Evolutionary conservation across 2,113 vertebrate genomes (phyloP).

Genomic region (Lophotis ruficrista): DNA sequence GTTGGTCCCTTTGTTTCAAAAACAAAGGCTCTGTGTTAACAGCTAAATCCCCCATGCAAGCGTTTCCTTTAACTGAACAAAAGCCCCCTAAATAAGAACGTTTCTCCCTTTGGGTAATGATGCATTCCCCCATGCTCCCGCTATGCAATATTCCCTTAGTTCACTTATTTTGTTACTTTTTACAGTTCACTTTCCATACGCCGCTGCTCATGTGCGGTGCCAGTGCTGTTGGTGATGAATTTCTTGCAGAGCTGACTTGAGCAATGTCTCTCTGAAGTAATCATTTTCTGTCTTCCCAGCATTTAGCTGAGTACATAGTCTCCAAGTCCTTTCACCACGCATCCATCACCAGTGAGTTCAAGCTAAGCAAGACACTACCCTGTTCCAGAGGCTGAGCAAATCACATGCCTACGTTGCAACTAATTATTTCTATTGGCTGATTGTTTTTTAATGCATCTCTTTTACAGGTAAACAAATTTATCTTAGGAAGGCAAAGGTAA

Average conservation of each 20-base stretch:
- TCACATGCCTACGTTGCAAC: neutral
- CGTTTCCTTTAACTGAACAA: neutral
- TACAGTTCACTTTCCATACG: slow-evolving; percentile 60
- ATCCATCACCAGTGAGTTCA: slow-evolving; percentile 29
- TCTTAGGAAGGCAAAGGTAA: slow-evolving; percentile 39
- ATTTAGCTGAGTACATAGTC: slow-evolving; percentile 43
- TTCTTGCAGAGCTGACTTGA: slow-evolving; percentile 68
- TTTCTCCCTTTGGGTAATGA: slow-evolving; percentile 47
- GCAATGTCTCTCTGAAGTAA: slow-evolving; percentile 48
- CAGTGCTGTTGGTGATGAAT: slow-evolving; percentile 62
- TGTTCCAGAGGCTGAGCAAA: slow-evolving; percentile 45
- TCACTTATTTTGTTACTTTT: slow-evolving; percentile 54
- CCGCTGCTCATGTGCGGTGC: slow-evolving; percentile 51
- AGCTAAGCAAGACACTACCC: slow-evolving; percentile 23
- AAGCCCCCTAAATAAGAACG: neutral
- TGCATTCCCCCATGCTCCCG: neutral
- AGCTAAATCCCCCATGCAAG: neutral
- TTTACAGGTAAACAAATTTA: slow-evolving; percentile 67
- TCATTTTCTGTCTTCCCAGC: slow-evolving; percentile 54
- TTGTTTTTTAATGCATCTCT: slow-evolving; percentile 49
- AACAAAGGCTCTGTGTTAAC: slow-evolving; percentile 26
- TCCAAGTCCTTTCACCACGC: slow-evolving; percentile 45
- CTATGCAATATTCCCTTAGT: slow-evolving; percentile 24
- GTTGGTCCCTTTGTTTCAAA: neutral
- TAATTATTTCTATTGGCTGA: slow-evolving; percentile 62